phyloP scores from a whole-genome alignment of 2,797 vertebrate genomes.

The Sphaeramia orbicularis region DNA sequence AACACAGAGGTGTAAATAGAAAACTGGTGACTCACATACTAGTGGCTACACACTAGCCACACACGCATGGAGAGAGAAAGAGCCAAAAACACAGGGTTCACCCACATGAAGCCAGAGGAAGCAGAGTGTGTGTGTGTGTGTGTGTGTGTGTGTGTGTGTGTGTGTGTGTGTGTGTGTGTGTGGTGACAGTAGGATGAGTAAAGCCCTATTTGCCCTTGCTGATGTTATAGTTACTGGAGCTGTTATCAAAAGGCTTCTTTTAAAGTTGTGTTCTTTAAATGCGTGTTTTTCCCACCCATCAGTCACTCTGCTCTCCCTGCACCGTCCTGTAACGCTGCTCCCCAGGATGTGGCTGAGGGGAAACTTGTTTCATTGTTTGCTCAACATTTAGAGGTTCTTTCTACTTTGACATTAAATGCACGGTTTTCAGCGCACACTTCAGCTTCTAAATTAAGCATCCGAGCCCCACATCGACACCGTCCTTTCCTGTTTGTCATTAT shows the following conservation, averaged over 20 bases:
- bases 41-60: conserved; percentile 75
- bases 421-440: conserved; percentile 18
- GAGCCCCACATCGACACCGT: conserved; percentile 10
- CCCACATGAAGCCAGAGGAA: conserved; percentile 74
- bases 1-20: conserved; percentile 81
- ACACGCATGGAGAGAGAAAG: conserved; percentile 53
- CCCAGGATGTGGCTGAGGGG: conserved; percentile 63
- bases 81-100: conserved; percentile 79
- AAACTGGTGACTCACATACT: conserved; percentile 79
- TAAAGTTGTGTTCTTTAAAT: conserved; percentile 43
- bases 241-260: conserved; percentile 54
- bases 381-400: conserved; percentile 37
- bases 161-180: conserved; percentile 58
- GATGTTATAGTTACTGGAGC: conserved; percentile 56
- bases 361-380: conserved; percentile 56
- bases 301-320: conserved; percentile 32
- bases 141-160: conserved; percentile 55
- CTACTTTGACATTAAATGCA: conserved; percentile 28
- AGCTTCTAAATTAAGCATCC: conserved; percentile 9
- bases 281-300: conserved; percentile 46
- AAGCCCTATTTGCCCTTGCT: conserved; percentile 54
- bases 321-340: conserved; percentile 51
- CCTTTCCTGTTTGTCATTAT: conserved; percentile 10
- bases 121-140: conserved; percentile 56
- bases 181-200: conserved; percentile 67